phyloP scores from a whole-genome alignment of 2,113 vertebrate genomes.

The Cranoglanis bouderius region DNA sequence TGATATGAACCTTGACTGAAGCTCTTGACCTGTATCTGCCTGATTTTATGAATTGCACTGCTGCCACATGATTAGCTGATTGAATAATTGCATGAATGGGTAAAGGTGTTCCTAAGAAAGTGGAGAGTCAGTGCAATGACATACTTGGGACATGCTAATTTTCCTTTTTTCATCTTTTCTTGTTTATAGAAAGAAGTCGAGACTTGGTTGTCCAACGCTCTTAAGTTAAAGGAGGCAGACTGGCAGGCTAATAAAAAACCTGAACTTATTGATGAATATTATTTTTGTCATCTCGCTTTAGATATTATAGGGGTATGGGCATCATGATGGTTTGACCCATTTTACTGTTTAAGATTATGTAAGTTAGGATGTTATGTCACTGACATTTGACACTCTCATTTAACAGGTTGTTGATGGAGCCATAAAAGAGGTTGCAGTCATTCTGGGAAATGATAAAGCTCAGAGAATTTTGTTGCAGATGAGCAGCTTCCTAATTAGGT shows the following conservation, averaged over 20 bases:
- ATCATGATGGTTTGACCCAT: neutral
- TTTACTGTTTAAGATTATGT: neutral
- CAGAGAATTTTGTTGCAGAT: slow-evolving; percentile 71
- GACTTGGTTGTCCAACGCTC: slow-evolving; percentile 67
- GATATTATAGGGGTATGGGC: slow-evolving; percentile 69
- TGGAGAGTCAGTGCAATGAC: neutral
- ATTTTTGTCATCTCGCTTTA: slow-evolving; percentile 80
- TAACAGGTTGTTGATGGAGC: slow-evolving; percentile 70
- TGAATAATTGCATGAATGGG: no score
- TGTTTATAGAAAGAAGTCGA: slow-evolving; percentile 61
- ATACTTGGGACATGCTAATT: neutral
- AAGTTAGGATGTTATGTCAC: neutral
- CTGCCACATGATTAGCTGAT: no score
- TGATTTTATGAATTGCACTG: no score
- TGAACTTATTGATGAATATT: slow-evolving; percentile 71
- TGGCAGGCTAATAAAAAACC: slow-evolving; percentile 76
- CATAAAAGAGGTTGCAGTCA: slow-evolving; percentile 64
- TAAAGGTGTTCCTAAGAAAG: neutral
- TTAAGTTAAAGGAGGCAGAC: slow-evolving; percentile 74
- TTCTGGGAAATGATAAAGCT: slow-evolving; percentile 57
- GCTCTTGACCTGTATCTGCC: no score
- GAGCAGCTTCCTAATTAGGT: slow-evolving; percentile 78
- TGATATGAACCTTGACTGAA: no score
- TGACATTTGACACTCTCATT: neutral
- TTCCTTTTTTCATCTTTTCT: neutral